Evolutionary conservation across 2,113 vertebrate species (phyloP).

Genomic region (Carettochelys insculpta): DNA sequence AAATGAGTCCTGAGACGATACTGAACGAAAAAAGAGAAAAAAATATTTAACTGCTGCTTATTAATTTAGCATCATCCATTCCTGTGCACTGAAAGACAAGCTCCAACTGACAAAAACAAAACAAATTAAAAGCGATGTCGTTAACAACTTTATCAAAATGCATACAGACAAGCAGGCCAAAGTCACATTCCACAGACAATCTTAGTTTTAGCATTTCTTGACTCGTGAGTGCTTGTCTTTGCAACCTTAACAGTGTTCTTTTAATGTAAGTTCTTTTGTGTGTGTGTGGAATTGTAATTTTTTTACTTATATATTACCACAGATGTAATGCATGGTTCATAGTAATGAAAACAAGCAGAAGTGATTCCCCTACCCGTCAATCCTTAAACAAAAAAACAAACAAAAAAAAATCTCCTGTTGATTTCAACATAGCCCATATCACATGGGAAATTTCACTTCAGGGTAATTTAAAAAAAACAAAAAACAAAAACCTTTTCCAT

Average conservation of each 20-base stretch:
- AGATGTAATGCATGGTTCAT: not conserved
- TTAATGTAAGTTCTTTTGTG: not conserved
- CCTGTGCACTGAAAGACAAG: not conserved
- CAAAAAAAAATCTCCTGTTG: not conserved
- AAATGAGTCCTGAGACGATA: not conserved
- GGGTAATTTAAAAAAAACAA: not conserved
- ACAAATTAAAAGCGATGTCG: not conserved
- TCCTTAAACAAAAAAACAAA: not conserved
- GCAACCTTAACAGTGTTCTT: not conserved
- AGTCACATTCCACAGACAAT: not conserved
- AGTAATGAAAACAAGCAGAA: not conserved
- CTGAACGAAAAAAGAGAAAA: not conserved
- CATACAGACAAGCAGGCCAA: not conserved
- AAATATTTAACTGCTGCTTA: not conserved
- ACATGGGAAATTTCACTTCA: not conserved
- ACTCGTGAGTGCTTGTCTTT: not conserved
- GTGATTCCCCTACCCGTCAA: not conserved
- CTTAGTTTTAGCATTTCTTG: not conserved
- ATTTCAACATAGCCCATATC: not conserved
- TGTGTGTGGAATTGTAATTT: not conserved
- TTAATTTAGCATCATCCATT: not conserved
- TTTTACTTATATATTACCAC: conserved; percentile 1
- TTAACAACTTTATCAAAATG: not conserved
- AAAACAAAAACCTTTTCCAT: not conserved
- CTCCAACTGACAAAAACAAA: not conserved